A percentile compares a stretch with the other conserved stretches of the same genome.
phyloP scores from a whole-genome alignment of 2,797 vertebrate species.

The Diplodus sargus region DNA sequence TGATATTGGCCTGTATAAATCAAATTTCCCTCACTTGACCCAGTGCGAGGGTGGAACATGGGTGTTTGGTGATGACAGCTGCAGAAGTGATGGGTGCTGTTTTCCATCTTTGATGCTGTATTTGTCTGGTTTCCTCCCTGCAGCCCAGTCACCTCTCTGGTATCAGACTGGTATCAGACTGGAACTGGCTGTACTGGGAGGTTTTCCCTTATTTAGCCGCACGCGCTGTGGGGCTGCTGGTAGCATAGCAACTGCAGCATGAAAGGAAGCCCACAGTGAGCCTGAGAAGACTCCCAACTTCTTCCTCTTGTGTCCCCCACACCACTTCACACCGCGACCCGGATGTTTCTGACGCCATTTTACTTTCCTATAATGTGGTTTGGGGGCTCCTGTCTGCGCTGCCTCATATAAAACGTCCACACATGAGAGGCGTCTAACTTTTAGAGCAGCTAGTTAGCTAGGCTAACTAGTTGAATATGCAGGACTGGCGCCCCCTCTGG shows the following conservation, averaged over 20 bases:
- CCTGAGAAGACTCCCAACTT: slow-evolving; percentile 36
- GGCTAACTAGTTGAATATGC: slow-evolving; percentile 29
- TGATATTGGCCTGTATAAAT: neutral
- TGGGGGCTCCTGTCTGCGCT: slow-evolving; percentile 2
- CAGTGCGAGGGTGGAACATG: neutral
- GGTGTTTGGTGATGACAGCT: neutral
- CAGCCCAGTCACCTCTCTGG: neutral
- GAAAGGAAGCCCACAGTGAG: slow-evolving; percentile 52
- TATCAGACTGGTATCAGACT: neutral
- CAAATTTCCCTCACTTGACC: neutral
- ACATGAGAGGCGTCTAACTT: slow-evolving; percentile 46
- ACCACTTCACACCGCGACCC: slow-evolving; percentile 39
- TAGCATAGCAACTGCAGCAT: slow-evolving; percentile 76
- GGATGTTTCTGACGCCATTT: slow-evolving; percentile 71
- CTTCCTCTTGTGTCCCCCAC: slow-evolving; percentile 26
- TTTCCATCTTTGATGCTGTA: neutral
- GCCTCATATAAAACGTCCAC: neutral
- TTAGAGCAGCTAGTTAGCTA: slow-evolving; percentile 35
- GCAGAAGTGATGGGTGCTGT: neutral
- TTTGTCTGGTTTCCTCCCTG: neutral
- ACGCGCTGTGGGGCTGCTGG: slow-evolving; percentile 55
- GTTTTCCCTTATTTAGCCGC: slow-evolving; percentile 35
- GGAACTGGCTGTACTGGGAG: slow-evolving; percentile 4
- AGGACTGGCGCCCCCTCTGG: slow-evolving; percentile 69
- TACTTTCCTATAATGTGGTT: slow-evolving; percentile 33